These are phyloP conservation scores for Lycophotia porphyrea DNA, from an alignment of 2,888 invertebrate genomes.

Conservation along the genomic window DNA sequence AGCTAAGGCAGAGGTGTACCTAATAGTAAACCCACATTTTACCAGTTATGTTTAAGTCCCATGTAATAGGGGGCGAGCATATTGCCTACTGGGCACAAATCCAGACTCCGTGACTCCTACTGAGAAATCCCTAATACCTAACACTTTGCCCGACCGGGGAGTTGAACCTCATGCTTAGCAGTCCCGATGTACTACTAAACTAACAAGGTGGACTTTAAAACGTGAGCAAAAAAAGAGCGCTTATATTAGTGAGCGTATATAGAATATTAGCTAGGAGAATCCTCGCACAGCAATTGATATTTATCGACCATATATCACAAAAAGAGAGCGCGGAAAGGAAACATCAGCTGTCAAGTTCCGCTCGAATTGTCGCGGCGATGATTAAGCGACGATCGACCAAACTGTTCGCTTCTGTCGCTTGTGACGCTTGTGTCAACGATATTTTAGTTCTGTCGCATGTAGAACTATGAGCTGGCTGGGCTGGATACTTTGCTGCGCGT, in stretches of 20 bases:
- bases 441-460: conserved; percentile 31
- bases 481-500: conserved; percentile 20
- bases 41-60: not conserved
- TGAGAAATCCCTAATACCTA: not conserved
- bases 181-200: not conserved
- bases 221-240: not conserved
- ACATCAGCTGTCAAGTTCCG: conserved; percentile 57
- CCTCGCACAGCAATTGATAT: conserved; percentile 9
- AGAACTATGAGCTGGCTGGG: conserved; percentile 39
- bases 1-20: too few relatives aligned
- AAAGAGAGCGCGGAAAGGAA: conserved; percentile 51
- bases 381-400: conserved; percentile 42
- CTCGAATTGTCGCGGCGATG: conserved; percentile 40
- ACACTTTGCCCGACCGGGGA: not conserved
- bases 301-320: conserved; percentile 41
- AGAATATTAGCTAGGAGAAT: not conserved
- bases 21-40: not conserved
- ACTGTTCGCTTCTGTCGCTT: conserved; percentile 27
- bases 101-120: not conserved
- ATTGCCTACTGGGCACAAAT: not conserved
- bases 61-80: not conserved
- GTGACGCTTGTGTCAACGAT: conserved; percentile 31
- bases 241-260: not conserved
- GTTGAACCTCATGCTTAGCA: not conserved
- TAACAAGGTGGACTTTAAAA: not conserved